Evolutionary conservation across 2,797 vertebrate genomes (phyloP).

Genomic region (Phrynocephalus guinanensis): DNA sequence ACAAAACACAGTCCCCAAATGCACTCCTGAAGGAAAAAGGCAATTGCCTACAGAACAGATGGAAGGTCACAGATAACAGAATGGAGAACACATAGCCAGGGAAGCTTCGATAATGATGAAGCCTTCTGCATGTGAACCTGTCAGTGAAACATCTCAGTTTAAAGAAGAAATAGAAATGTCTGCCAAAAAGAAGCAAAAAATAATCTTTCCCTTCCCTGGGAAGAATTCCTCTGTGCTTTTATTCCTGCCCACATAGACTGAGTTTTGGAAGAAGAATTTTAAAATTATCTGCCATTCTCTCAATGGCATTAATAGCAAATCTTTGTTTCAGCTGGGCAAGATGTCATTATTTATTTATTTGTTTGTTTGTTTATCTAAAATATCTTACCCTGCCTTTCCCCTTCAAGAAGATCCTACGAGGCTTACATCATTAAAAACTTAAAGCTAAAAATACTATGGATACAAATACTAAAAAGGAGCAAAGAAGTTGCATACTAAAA

Average conservation of each 20-base stretch:
- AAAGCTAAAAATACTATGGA: too few species aligned
- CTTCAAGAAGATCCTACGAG: too few species aligned
- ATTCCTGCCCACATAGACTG: neutral
- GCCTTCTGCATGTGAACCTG: neutral
- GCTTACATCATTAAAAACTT: too few species aligned
- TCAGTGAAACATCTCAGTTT: neutral
- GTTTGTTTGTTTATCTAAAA: too few species aligned
- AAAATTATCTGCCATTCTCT: neutral
- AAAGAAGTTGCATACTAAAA: too few species aligned
- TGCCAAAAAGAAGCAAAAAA: neutral
- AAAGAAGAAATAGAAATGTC: neutral
- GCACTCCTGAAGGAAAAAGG: conserved; percentile 24
- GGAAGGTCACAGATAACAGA: conserved; percentile 30
- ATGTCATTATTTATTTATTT: neutral
- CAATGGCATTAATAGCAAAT: neutral
- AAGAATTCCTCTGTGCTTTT: neutral
- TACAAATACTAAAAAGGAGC: too few species aligned
- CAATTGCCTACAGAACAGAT: conserved; percentile 18
- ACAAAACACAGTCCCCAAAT: conserved; percentile 25
- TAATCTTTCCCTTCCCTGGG: neutral
- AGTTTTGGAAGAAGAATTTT: neutral
- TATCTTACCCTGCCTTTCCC: too few species aligned
- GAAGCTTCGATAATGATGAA: conserved; percentile 25
- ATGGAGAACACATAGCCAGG: conserved; percentile 8
- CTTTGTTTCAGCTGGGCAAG: neutral